Conservation (phyloP, 1,140 invertebrate species). For the Holcopasites calliopsidis region DNA sequence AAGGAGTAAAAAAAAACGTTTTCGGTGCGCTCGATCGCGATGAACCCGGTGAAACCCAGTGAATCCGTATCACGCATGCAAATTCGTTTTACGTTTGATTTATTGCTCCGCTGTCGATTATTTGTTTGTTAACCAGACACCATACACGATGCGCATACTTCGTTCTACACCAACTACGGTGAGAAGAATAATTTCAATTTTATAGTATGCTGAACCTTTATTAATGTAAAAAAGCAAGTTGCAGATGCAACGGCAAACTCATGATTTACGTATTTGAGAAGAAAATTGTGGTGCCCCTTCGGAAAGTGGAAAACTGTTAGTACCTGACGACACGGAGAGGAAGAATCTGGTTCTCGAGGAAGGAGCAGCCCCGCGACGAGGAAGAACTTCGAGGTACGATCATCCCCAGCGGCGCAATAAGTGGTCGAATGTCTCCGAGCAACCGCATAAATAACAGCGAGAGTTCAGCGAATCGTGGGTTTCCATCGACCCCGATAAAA, state of each 20-base stretch:
- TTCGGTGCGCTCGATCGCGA: background rate
- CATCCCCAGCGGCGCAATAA: background rate
- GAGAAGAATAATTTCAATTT: too few species aligned
- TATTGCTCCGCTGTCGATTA: background rate
- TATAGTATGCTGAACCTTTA: background rate
- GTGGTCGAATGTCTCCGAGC: conserved; percentile 24
- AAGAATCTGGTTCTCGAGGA: too few species aligned
- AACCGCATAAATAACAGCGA: conserved; percentile 40
- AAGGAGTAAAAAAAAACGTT: conserved; percentile 7
- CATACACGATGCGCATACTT: too few species aligned
- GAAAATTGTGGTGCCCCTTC: too few species aligned
- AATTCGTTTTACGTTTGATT: conserved; percentile 10
- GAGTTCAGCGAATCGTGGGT: background rate
- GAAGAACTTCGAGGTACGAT: background rate
- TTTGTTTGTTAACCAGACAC: background rate
- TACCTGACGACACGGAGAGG: background rate
- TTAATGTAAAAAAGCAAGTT: too few species aligned
- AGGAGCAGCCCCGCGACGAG: background rate
- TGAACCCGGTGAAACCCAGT: background rate
- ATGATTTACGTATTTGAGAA: too few species aligned
- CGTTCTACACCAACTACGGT: too few species aligned
- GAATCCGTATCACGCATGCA: background rate
- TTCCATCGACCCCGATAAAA: conserved; percentile 37
- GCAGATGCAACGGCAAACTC: background rate
- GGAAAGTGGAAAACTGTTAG: background rate